Conservation (phyloP, 2,113 vertebrate species). For the Leptosomus discolor region DNA sequence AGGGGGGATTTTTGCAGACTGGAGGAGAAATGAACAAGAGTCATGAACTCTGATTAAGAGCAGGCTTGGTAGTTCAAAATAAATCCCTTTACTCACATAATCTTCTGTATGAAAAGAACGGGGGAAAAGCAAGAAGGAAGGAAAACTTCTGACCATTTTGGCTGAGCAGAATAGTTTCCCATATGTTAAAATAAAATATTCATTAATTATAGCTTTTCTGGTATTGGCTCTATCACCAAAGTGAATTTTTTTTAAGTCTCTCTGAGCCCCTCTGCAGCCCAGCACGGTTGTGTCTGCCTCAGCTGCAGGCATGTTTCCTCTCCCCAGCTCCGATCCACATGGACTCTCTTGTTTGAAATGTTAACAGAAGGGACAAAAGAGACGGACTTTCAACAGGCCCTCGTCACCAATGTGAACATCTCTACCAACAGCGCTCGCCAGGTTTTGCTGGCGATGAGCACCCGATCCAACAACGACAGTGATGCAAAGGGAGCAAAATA, state of each 20-base stretch:
- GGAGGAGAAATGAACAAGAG: background rate
- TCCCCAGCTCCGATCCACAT: background rate
- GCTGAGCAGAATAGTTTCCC: background rate
- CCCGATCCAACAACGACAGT: background rate
- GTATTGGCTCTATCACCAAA: background rate
- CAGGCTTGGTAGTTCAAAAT: background rate
- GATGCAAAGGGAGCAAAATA: background rate
- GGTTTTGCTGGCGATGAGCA: background rate
- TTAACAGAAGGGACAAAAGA: constrained; percentile 4
- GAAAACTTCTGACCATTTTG: background rate
- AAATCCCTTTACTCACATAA: background rate
- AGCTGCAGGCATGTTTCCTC: background rate
- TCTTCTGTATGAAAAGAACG: background rate
- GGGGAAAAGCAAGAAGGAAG: background rate
- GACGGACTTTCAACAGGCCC: background rate
- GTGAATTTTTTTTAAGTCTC: background rate
- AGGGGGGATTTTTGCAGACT: background rate
- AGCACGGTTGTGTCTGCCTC: background rate
- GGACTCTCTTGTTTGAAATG: background rate
- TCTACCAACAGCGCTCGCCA: fast-evolving
- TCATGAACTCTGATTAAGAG: background rate
- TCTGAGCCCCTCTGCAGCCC: background rate
- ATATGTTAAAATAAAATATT: constrained; percentile 68
- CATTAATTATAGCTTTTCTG: constrained; percentile 11
- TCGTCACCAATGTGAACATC: background rate